Evolutionary conservation across 2,797 vertebrate genomes (phyloP).

Genomic region (Mormyrops attenuatus): DNA sequence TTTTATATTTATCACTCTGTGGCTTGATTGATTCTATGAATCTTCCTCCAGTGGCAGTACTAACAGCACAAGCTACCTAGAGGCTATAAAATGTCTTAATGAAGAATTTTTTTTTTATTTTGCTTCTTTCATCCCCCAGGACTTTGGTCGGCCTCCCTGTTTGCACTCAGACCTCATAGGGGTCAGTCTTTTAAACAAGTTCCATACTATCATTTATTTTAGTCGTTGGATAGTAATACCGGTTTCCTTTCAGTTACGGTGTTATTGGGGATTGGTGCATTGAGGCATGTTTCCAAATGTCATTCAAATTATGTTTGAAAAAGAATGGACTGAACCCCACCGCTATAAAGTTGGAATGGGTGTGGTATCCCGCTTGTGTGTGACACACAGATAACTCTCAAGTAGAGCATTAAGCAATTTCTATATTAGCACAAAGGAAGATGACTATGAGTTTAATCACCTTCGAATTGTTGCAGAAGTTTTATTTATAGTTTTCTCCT

Average conservation of each 20-base stretch:
- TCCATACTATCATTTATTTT: not conserved
- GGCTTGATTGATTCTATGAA: not conserved
- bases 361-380: not conserved
- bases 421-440: not conserved
- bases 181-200: not conserved
- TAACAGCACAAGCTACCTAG: not conserved
- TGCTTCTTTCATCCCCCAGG: not conserved
- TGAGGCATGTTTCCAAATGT: not conserved
- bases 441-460: not conserved
- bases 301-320: not conserved
- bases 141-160: not conserved
- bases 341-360: not conserved
- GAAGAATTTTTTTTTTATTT: not conserved
- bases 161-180: not conserved
- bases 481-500: not conserved
- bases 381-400: not conserved
- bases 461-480: not conserved
- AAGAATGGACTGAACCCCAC: not conserved
- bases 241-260: not conserved
- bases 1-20: not conserved
- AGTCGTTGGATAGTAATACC: not conserved
- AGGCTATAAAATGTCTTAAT: conserved; percentile 41
- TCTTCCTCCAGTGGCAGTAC: not conserved
- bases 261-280: not conserved
- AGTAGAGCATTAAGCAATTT: not conserved